Percentiles rank a stretch among this genome's conserved stretches.
Evolutionary conservation across 2,113 vertebrate species (phyloP).

Genomic region (Perognathus longimembris): DNA sequence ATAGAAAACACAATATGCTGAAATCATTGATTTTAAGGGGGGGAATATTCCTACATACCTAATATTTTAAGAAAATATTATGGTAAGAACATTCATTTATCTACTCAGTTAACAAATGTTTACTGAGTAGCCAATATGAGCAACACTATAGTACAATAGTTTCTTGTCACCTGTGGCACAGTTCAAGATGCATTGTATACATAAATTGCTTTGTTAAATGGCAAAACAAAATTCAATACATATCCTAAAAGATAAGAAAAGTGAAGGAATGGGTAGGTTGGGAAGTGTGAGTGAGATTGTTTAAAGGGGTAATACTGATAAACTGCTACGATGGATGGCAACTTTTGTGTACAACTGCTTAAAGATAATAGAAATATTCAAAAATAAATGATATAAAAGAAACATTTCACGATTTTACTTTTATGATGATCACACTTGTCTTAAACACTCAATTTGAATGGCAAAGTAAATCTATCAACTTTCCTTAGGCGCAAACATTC

Average conservation of each 20-base stretch:
- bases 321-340: too few relatives aligned
- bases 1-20: not conserved
- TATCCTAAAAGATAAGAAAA: too few relatives aligned
- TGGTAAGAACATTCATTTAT: not conserved
- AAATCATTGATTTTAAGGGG: not conserved
- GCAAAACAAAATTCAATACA: too few relatives aligned
- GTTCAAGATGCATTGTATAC: too few relatives aligned
- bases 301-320: too few relatives aligned
- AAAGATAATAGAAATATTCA: too few relatives aligned
- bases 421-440: not conserved
- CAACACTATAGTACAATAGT: too few relatives aligned
- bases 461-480: conserved; percentile 14
- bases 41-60: not conserved
- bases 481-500: conserved; percentile 15
- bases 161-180: too few relatives aligned
- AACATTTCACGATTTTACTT: not conserved
- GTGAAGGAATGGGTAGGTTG: too few relatives aligned
- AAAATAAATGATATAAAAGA: not conserved
- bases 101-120: not conserved
- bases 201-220: too few relatives aligned
- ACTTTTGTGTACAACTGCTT: too few relatives aligned
- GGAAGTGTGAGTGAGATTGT: too few relatives aligned
- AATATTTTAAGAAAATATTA: conserved; percentile 36
- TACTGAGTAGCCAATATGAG: not conserved
- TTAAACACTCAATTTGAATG: not conserved